Evolutionary conservation across 2,797 vertebrate species (phyloP), one percentile per base, ranked within the genome.

Genomic region (Glossophaga mutica): DNA sequence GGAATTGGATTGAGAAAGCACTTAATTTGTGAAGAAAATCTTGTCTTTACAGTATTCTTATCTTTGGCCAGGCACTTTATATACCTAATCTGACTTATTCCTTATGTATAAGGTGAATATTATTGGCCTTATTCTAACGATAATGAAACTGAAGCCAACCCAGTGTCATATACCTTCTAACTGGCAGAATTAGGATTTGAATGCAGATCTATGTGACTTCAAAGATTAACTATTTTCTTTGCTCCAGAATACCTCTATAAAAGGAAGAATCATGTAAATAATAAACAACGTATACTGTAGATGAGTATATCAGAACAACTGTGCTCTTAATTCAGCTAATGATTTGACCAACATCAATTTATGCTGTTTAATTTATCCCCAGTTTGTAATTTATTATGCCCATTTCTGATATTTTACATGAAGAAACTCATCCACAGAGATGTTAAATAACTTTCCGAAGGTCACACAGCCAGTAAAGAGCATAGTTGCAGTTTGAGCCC

Each of bases 1-100:
- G 22, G 52, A 94, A 74, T 87, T 94, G 34, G 9, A 71, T 65
- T 90, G 55, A 86, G 52, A 94, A 55, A 88, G 37, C 6, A 77
- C n/a, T 71, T 82, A 48, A 52, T 65, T 90, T 77, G 34, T 87
- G 67, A 93, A 88, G 52, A 29, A 46, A 96, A 83, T 92, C 19
- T 37, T 22, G 57, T 73, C 10, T 89, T 87, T 84, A 57, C 2
- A 37, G 18, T 78, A 83, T 82, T 83, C 21, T 90, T 82, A 83
- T 19, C 37, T 42, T 79, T 62, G 37, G 4, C 44, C 22, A 87
- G 57, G 34, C 22, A 59, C 68, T 83, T 87, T 76, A 62, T 24
- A 62, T 59, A 39, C 50, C 34, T n/a, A 24, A 78, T 73, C 46
- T 88, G 29, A 92, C 50, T 82, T 86, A 83, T 39, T 93, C 50